These are phyloP conservation scores for Chrysemys picta DNA, from an alignment of 2,113 vertebrate genomes.

Conservation along the genomic window DNA sequence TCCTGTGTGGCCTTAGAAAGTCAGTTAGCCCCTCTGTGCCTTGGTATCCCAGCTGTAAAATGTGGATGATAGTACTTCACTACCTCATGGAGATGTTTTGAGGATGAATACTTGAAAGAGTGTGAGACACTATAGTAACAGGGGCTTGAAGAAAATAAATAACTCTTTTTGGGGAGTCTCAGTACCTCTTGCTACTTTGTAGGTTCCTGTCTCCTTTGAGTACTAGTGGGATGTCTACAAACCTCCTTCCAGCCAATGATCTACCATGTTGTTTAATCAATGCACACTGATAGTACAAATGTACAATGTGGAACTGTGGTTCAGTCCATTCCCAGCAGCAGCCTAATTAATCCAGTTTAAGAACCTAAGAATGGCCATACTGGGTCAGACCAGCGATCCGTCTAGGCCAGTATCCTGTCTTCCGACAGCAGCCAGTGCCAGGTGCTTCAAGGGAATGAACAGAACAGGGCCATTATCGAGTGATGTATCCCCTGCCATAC, in stretches of 20 bases:
- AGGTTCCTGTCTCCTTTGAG: not conserved
- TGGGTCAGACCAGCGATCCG: not conserved
- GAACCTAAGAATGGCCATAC: not conserved
- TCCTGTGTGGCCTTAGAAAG: not conserved
- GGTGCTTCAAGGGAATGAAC: not conserved
- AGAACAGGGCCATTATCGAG: not conserved
- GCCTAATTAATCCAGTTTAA: not conserved
- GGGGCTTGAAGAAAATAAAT: not conserved
- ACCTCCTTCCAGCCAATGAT: not conserved
- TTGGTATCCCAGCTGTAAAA: not conserved
- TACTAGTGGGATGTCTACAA: not conserved
- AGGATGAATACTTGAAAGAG: slow-evolving; percentile 24
- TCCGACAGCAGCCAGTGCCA: not conserved
- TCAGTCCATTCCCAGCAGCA: not conserved
- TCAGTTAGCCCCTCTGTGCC: not conserved
- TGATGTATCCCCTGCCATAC: not conserved
- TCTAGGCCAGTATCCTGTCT: not conserved
- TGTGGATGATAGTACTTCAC: not conserved
- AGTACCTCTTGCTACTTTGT: not conserved
- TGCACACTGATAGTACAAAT: not conserved
- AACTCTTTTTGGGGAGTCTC: not conserved
- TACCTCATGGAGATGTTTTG: not conserved
- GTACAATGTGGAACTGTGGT: not conserved
- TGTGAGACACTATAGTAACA: not conserved
- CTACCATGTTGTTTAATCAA: not conserved